Conservation (phyloP, 2,797 vertebrate genomes). For the Darevskia mixta region DNA sequence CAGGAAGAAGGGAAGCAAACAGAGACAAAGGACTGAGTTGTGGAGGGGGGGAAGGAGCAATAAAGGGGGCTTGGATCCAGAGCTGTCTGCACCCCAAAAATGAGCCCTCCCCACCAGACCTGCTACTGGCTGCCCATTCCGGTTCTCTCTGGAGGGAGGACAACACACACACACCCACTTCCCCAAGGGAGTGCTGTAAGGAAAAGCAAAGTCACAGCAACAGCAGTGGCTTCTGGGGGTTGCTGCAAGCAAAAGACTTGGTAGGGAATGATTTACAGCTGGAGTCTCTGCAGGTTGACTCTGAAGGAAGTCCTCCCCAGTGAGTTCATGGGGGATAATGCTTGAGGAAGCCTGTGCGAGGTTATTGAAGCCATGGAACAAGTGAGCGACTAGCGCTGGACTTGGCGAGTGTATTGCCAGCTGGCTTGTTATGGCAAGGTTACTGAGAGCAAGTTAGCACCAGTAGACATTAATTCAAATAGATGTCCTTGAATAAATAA, state of each 20-base stretch:
- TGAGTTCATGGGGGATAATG: not conserved
- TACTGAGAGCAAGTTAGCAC: too few relatives aligned
- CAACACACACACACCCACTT: not conserved
- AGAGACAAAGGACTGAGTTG: slow-evolving; percentile 6
- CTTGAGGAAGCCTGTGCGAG: not conserved
- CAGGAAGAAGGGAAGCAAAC: slow-evolving; percentile 17
- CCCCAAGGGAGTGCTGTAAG: not conserved
- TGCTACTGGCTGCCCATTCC: not conserved
- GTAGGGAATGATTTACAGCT: slow-evolving; percentile 16
- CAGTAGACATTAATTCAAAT: not conserved
- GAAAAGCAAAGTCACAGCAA: not conserved
- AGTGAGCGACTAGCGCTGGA: not conserved
- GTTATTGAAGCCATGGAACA: not conserved
- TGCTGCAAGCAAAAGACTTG: not conserved
- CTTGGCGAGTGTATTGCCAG: not conserved
- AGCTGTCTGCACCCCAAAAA: not conserved
- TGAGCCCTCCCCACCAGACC: not conserved
- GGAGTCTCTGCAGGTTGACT: not conserved
- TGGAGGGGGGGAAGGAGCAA: not conserved
- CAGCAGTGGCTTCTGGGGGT: not conserved
- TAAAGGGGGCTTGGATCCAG: not conserved
- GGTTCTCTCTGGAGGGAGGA: not conserved
- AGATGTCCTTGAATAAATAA: not conserved
- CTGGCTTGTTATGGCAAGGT: too few relatives aligned
- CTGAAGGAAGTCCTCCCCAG: not conserved